phyloP scores from a whole-genome alignment of 2,113 vertebrate species.

The Erythrocercus mccallii region DNA sequence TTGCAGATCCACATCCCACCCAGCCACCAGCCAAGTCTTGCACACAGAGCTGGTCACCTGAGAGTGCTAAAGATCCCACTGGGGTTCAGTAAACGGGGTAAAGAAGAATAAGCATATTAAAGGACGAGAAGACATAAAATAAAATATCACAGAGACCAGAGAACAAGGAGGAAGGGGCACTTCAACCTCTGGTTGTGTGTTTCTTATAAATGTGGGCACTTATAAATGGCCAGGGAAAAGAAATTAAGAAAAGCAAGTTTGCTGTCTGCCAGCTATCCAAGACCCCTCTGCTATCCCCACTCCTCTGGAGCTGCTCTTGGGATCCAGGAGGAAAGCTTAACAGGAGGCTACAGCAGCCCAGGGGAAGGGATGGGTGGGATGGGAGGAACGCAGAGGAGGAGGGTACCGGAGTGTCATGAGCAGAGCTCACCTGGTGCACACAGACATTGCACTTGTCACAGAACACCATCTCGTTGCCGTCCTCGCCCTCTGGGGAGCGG shows the following conservation, averaged over 20 bases:
- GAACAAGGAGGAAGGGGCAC: background rate
- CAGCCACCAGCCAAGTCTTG: background rate
- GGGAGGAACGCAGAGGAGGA: background rate
- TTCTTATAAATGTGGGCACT: background rate
- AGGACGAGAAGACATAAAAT: background rate
- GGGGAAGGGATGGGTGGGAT: background rate
- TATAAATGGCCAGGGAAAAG: fast-evolving
- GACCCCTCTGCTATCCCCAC: fast-evolving
- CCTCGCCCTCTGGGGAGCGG: conserved; percentile 94
- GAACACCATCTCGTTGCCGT: conserved; percentile 98
- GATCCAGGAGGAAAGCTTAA: background rate
- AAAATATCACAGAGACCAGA: background rate
- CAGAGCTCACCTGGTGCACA: conserved; percentile 87
- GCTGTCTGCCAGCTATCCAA: background rate
- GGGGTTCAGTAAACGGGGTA: background rate
- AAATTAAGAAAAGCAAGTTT: background rate
- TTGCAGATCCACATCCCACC: background rate
- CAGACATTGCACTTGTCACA: conserved; percentile 98
- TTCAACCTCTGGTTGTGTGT: background rate
- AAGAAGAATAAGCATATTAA: background rate
- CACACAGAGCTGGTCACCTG: background rate
- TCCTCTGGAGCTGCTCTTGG: fast-evolving
- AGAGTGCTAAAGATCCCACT: background rate
- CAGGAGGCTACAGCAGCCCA: background rate
- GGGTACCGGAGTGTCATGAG: fast-evolving